Evolutionary conservation across 1,140 invertebrate genomes (phyloP).

Genomic region (Calycopis cecrops): DNA sequence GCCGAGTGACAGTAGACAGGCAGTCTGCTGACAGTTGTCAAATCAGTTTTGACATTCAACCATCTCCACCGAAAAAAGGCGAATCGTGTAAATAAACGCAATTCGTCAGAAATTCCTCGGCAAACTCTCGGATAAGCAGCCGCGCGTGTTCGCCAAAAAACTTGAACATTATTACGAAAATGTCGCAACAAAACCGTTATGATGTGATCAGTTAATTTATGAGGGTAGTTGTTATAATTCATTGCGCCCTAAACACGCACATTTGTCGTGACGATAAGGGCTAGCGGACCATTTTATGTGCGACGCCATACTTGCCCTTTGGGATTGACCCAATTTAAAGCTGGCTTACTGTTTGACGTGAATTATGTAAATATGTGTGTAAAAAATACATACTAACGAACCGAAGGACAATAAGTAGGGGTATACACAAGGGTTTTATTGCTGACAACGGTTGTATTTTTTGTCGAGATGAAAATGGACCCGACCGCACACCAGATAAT

Average conservation of each 20-base stretch:
- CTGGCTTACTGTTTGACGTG: conserved; percentile 20
- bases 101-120: too few species aligned
- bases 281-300: conserved; percentile 25
- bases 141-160: neutral
- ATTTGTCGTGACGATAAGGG: conserved; percentile 40
- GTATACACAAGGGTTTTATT: conserved; percentile 5
- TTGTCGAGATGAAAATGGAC: neutral
- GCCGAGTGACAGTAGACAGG: too few species aligned
- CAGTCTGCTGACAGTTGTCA: too few species aligned
- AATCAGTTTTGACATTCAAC: too few species aligned
- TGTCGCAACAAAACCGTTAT: conserved; percentile 25
- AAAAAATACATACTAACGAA: conserved; percentile 11
- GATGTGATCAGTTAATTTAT: conserved; percentile 45
- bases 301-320: conserved; percentile 23
- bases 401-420: conserved; percentile 1
- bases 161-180: conserved; percentile 9
- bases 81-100: too few species aligned
- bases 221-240: conserved; percentile 38
- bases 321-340: conserved; percentile 29
- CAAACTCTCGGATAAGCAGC: too few species aligned
- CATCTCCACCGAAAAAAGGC: too few species aligned
- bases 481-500: neutral
- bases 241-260: conserved; percentile 35
- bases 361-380: conserved; percentile 20
- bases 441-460: neutral